Conservation (phyloP, 35 echinoderm and acorn worm genomes). For the Hemicentrotus pulcherrimus region DNA sequence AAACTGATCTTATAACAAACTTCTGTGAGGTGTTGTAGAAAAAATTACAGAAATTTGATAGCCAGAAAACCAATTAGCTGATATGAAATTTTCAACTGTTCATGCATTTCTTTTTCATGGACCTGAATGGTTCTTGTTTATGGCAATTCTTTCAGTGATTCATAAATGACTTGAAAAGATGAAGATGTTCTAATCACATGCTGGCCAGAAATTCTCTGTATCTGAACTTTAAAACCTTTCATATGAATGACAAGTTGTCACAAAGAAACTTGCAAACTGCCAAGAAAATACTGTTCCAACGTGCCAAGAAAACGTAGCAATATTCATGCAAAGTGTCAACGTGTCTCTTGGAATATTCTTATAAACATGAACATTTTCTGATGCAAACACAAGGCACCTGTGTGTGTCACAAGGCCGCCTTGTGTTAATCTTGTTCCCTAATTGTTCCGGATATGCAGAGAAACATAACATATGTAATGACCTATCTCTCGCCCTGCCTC, state of each 20-base stretch:
- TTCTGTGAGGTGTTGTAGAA: background rate
- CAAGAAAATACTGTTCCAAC: background rate
- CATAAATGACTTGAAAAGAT: background rate
- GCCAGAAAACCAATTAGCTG: background rate
- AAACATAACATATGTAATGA: constrained; percentile 6
- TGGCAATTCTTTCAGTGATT: background rate
- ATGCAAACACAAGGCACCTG: background rate
- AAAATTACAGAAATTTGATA: background rate
- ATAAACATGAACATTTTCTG: background rate
- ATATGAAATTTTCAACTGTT: background rate
- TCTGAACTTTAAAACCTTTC: too few relatives aligned
- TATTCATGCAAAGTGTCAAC: background rate
- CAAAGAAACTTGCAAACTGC: background rate
- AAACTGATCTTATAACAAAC: too few relatives aligned
- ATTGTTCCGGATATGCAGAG: constrained; percentile 2
- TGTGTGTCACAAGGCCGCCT: background rate
- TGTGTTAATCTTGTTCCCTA: background rate
- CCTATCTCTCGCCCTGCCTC: background rate
- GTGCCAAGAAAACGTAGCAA: background rate
- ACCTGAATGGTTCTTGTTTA: background rate
- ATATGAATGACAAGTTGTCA: too few relatives aligned
- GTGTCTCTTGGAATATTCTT: background rate
- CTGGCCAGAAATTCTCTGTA: background rate
- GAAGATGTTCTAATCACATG: background rate
- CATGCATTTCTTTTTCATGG: background rate